phyloP scores from a whole-genome alignment of 1,140 invertebrate species.

The Atta cephalotes region DNA sequence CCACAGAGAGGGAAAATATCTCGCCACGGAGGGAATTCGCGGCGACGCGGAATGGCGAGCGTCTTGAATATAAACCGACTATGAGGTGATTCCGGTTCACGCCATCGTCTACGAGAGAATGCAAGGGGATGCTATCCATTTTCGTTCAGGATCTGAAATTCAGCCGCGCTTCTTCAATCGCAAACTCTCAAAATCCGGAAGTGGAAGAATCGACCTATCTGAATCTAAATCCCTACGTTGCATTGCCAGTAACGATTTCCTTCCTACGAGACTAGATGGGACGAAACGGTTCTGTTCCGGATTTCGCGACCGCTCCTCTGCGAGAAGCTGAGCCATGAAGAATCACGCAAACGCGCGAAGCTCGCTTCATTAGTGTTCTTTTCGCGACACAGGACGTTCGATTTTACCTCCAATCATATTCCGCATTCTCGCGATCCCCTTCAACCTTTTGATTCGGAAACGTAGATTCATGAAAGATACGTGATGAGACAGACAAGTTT shows the following conservation, averaged over 20 bases:
- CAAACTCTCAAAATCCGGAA: conserved; percentile 49
- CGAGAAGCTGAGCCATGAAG: neutral
- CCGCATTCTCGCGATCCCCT: neutral
- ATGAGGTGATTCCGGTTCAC: neutral
- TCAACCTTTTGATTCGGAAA: neutral
- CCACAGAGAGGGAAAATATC: conserved; percentile 18
- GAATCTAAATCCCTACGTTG: conserved; percentile 48
- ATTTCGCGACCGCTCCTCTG: neutral
- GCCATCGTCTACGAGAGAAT: neutral
- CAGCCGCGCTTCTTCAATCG: conserved; percentile 33
- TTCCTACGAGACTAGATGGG: conserved; percentile 24
- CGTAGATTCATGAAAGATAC: neutral
- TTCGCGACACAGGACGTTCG: conserved; percentile 6
- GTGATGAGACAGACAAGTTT: conserved; percentile 4
- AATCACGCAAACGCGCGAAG: neutral
- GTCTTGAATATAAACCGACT: conserved; percentile 59
- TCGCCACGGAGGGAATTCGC: conserved; percentile 25
- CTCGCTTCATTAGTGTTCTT: conserved; percentile 16
- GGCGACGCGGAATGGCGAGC: conserved; percentile 29
- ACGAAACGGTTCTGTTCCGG: neutral
- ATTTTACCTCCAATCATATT: conserved; percentile 46
- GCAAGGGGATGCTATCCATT: conserved; percentile 11
- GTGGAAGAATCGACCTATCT: neutral
- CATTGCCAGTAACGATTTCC: conserved; percentile 41
- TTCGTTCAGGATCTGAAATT: conserved; percentile 53